Percentiles rank a stretch among this genome's conserved stretches.
Evolutionary conservation across 1,140 invertebrate species (phyloP).

Genomic region (Acromyrmex echinatior): DNA sequence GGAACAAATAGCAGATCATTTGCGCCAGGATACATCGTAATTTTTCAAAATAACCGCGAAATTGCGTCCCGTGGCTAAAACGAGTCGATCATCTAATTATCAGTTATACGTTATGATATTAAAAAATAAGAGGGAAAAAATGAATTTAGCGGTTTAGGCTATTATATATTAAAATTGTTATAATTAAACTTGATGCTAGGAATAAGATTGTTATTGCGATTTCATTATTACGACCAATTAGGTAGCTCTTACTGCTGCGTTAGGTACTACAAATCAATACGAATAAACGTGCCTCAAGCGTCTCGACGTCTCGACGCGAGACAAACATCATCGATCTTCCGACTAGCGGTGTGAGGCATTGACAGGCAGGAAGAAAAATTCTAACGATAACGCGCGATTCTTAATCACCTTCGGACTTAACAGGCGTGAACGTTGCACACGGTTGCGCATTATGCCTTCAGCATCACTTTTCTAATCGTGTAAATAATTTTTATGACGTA

Average conservation of each 20-base stretch:
- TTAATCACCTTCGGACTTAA: slow-evolving; percentile 19
- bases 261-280: slow-evolving; percentile 15
- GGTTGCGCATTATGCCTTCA: background rate
- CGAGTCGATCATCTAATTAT: background rate
- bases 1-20: slow-evolving; percentile 2
- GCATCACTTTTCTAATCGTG: background rate
- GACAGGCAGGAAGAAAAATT: background rate
- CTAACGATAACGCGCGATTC: slow-evolving; percentile 29
- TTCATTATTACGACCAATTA: slow-evolving; percentile 25
- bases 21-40: background rate
- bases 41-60: slow-evolving; percentile 41
- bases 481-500: background rate
- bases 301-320: slow-evolving; percentile 29
- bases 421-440: background rate
- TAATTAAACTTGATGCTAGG: background rate
- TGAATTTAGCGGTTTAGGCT: background rate
- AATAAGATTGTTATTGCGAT: background rate
- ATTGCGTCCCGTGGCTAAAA: slow-evolving; percentile 36
- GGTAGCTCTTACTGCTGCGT: background rate
- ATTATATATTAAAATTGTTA: background rate
- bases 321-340: slow-evolving; percentile 44
- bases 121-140: background rate
- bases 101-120: background rate
- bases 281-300: slow-evolving; percentile 20
- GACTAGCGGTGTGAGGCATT: slow-evolving; percentile 9